A percentile compares a stretch with the other conserved stretches of the same genome.
phyloP scores from a whole-genome alignment of 1,140 invertebrate species.

The Xylocopa sonorina region DNA sequence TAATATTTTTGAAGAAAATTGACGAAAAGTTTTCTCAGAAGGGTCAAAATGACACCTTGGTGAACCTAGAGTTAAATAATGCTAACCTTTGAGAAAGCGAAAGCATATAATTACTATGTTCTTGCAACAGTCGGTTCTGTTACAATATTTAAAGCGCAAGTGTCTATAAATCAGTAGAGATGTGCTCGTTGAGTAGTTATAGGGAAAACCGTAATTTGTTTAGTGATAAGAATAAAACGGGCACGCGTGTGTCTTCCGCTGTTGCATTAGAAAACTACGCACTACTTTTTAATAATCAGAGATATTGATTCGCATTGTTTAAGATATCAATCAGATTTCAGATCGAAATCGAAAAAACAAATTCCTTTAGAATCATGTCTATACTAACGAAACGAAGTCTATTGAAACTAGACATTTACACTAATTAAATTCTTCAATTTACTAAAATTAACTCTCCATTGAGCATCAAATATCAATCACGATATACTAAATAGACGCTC shows the following conservation, averaged over 20 bases:
- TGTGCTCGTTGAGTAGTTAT: constrained; percentile 8
- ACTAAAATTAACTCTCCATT: too few species aligned
- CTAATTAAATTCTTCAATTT: too few species aligned
- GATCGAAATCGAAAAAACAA: background rate
- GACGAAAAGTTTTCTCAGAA: too few species aligned
- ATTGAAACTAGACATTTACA: too few species aligned
- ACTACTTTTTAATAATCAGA: background rate
- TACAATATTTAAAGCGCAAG: constrained; percentile 4
- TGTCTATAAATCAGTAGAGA: constrained; percentile 29
- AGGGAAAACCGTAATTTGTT: constrained; percentile 50
- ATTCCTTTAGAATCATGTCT: background rate
- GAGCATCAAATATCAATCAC: too few species aligned
- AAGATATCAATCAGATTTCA: background rate
- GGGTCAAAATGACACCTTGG: too few species aligned
- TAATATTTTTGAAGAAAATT: too few species aligned
- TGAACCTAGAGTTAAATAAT: too few species aligned
- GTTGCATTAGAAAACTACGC: background rate
- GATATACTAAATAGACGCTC: too few species aligned
- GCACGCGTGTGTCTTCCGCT: background rate
- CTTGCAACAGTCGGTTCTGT: background rate
- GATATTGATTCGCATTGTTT: background rate
- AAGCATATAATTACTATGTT: background rate
- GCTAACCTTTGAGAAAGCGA: too few species aligned
- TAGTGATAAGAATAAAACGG: constrained; percentile 51
- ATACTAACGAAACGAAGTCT: too few species aligned